phyloP scores from a whole-genome alignment of 2,113 vertebrate genomes.

The Saccopteryx bilineata region DNA sequence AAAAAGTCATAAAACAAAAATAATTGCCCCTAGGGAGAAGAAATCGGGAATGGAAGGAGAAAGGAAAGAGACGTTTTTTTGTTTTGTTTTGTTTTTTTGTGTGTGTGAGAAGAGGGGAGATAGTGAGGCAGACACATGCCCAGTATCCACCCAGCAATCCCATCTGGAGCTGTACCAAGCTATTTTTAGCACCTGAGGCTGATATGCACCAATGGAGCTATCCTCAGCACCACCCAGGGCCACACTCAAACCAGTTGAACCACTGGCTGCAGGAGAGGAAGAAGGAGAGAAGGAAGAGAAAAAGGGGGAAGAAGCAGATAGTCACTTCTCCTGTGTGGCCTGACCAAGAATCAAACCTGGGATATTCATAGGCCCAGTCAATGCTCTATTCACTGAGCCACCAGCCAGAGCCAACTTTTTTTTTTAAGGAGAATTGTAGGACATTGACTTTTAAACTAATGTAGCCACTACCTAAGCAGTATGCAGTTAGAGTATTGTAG shows the following conservation, averaged over 20 bases:
- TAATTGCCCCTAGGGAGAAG: not conserved
- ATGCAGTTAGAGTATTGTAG: not conserved
- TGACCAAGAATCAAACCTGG: not conserved
- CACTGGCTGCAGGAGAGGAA: too few species aligned
- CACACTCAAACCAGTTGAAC: too few species aligned
- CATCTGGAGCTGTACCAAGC: too few species aligned
- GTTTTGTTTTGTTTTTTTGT: not conserved
- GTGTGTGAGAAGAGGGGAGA: too few species aligned
- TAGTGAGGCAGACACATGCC: too few species aligned
- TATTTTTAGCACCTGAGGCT: too few species aligned
- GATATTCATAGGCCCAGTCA: not conserved
- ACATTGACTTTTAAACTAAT: not conserved
- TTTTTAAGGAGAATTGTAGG: not conserved
- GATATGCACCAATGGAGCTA: too few species aligned
- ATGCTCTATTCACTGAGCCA: not conserved
- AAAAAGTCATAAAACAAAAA: slow-evolving; percentile 37
- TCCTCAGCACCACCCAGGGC: too few species aligned
- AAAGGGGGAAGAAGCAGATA: too few species aligned
- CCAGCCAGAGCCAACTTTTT: not conserved
- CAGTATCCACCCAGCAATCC: too few species aligned
- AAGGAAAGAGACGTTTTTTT: not conserved
- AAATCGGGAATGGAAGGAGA: not conserved
- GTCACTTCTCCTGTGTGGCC: not conserved
- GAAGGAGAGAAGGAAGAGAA: not conserved
- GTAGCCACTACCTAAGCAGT: not conserved